phyloP scores from a whole-genome alignment of 2,888 invertebrate species.

The Drosophila niveifrons region DNA sequence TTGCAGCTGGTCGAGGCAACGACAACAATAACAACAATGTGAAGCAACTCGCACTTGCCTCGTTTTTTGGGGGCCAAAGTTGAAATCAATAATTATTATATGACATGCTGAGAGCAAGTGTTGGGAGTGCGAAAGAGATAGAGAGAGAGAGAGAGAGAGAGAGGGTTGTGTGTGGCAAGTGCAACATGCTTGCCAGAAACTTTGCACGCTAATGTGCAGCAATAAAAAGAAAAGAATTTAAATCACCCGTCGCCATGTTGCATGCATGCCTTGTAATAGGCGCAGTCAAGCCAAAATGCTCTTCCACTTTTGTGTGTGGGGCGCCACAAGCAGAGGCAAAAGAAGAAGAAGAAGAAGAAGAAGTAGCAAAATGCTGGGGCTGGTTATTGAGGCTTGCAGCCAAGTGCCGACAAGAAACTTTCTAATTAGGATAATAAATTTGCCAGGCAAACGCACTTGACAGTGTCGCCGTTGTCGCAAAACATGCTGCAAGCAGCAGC shows the following conservation, averaged over 20 bases:
- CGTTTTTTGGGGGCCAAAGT: conserved; percentile 54
- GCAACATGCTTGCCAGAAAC: conserved; percentile 78
- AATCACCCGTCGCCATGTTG: conserved; percentile 70
- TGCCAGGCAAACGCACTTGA: conserved; percentile 75
- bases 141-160: conserved; percentile 32
- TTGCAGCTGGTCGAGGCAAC: conserved; percentile 39
- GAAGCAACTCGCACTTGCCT: conserved; percentile 16
- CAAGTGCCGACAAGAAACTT: conserved; percentile 78
- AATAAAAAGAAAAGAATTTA: conserved; percentile 61
- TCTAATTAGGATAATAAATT: conserved; percentile 84
- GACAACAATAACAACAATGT: conserved; percentile 2
- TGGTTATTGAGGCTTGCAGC: conserved; percentile 50
- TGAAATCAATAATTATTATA: conserved; percentile 78
- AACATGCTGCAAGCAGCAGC: conserved; percentile 51
- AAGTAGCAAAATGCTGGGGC: not conserved
- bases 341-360: not conserved
- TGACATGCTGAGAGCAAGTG: conserved; percentile 25
- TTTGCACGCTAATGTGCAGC: conserved; percentile 75
- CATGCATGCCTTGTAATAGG: conserved; percentile 49
- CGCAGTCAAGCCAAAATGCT: conserved; percentile 32
- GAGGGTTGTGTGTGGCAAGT: conserved; percentile 43
- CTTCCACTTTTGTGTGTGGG: conserved; percentile 7
- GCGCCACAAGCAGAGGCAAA: not conserved
- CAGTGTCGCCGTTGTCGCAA: conserved; percentile 62
- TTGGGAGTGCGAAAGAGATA: not conserved